Evolutionary conservation across 2,888 invertebrate species (phyloP).

Genomic region (Diplolepis rosae): DNA sequence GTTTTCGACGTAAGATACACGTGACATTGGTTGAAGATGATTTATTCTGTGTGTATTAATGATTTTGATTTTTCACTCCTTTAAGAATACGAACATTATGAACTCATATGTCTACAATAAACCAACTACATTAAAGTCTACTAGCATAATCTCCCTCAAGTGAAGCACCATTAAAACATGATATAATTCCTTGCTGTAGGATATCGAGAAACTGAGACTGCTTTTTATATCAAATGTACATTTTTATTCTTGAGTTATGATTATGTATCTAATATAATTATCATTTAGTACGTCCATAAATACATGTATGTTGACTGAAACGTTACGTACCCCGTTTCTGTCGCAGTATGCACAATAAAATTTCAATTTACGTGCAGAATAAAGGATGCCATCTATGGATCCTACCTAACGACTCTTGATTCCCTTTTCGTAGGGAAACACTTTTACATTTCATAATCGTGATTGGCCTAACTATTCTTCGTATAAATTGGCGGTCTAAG

Average conservation of each 20-base stretch:
- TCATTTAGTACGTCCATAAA: conserved; percentile 61
- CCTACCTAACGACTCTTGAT: not conserved
- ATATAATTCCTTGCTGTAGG: not conserved
- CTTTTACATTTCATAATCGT: not conserved
- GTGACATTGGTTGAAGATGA: not conserved
- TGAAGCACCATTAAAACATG: not conserved
- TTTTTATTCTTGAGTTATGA: conserved; percentile 57
- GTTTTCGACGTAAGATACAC: conserved; percentile 2
- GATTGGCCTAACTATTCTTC: not conserved
- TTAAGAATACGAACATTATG: not conserved
- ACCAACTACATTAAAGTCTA: not conserved
- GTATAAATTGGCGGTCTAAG: not conserved
- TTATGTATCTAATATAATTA: conserved; percentile 59
- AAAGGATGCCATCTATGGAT: not conserved
- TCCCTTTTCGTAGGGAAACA: not conserved
- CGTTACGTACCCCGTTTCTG: not conserved
- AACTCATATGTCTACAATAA: not conserved
- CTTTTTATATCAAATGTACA: conserved; percentile 56
- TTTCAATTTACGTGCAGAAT: not conserved
- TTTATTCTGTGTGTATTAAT: conserved; percentile 3
- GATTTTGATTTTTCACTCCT: not conserved
- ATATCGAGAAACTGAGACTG: not conserved
- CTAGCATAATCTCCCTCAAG: not conserved
- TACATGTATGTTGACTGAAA: conserved; percentile 53
- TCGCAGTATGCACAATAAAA: not conserved